Evolutionary conservation across 2,888 invertebrate species (phyloP).

Genomic region (Blera fallax): DNA sequence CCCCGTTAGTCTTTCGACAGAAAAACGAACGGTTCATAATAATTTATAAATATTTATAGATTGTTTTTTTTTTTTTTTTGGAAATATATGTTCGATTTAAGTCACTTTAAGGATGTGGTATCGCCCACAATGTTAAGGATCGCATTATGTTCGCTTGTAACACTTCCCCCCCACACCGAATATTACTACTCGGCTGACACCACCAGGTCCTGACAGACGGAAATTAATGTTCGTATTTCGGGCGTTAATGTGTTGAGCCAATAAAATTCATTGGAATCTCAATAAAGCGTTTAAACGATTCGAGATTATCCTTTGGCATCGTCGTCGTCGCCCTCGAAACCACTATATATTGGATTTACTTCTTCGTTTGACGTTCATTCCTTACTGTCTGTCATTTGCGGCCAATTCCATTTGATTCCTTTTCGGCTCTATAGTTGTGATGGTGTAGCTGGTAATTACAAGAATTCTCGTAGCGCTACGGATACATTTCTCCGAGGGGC

Average conservation of each 20-base stretch:
- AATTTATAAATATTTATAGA: slow-evolving; percentile 71
- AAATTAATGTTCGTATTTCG: slow-evolving; percentile 67
- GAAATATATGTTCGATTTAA: slow-evolving; percentile 51
- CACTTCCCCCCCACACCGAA: background rate
- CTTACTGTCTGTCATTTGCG: slow-evolving; percentile 32
- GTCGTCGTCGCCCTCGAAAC: slow-evolving; percentile 17
- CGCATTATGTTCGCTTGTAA: background rate
- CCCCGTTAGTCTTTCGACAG: background rate
- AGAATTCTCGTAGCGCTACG: background rate
- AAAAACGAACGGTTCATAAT: slow-evolving; percentile 49
- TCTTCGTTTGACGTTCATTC: slow-evolving; percentile 50
- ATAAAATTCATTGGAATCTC: slow-evolving; percentile 70
- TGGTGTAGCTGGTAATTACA: slow-evolving; percentile 30
- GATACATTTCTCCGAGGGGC: too few relatives aligned
- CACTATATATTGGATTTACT: slow-evolving; percentile 63
- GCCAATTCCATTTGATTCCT: slow-evolving; percentile 37
- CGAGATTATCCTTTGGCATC: slow-evolving; percentile 55
- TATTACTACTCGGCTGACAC: slow-evolving; percentile 28
- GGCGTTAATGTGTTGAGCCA: slow-evolving; percentile 70
- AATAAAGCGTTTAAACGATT: slow-evolving; percentile 70
- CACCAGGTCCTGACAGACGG: slow-evolving; percentile 60
- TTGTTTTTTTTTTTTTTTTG: too few relatives aligned
- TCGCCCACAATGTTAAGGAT: background rate
- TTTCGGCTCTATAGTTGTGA: background rate
- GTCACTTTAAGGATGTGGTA: slow-evolving; percentile 38